phyloP scores from a whole-genome alignment of 2,888 invertebrate genomes.

The Tethea ocularis region DNA sequence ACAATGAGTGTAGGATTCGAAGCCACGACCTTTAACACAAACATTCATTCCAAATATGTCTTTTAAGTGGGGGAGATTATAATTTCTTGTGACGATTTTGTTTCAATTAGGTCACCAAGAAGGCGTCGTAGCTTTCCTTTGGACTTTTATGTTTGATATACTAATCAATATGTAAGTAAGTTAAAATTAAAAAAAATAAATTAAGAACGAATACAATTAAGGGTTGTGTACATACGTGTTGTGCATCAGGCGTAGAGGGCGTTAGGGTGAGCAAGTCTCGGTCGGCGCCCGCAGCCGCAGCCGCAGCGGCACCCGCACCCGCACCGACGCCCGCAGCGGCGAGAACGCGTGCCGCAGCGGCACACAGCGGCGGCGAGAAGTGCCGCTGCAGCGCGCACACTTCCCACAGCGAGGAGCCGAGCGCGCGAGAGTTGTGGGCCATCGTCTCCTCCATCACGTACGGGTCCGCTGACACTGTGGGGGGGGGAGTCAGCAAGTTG shows the following conservation, averaged over 20 bases:
- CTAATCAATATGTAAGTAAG: too few relatives aligned
- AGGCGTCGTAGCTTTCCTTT: too few relatives aligned
- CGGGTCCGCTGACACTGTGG: slow-evolving; percentile 88
- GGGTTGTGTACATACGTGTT: slow-evolving; percentile 4
- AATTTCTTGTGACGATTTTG: too few relatives aligned
- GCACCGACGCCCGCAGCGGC: slow-evolving; percentile 30
- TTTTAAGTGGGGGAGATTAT: too few relatives aligned
- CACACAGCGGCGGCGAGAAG: slow-evolving; percentile 86
- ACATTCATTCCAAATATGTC: too few relatives aligned
- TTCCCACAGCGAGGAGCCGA: slow-evolving; percentile 97
- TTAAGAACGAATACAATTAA: too few relatives aligned
- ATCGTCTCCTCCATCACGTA: slow-evolving; percentile 92
- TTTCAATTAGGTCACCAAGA: too few relatives aligned
- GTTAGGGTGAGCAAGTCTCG: slow-evolving; percentile 16
- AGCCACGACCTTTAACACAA: too few relatives aligned
- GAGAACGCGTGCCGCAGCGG: slow-evolving; percentile 83
- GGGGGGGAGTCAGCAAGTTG: too few relatives aligned
- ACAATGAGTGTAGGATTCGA: too few relatives aligned
- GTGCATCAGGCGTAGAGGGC: slow-evolving; percentile 22
- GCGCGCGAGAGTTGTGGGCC: slow-evolving; percentile 90
- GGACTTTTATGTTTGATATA: too few relatives aligned
- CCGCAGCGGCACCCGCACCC: slow-evolving; percentile 20
- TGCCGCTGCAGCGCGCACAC: slow-evolving; percentile 86
- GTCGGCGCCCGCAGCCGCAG: slow-evolving; percentile 10
- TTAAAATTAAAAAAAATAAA: too few relatives aligned